Evolutionary conservation across 2,888 invertebrate species (phyloP), one percentile per base, ranked within the genome.

Genomic region (Parascotia fuliginaria): DNA sequence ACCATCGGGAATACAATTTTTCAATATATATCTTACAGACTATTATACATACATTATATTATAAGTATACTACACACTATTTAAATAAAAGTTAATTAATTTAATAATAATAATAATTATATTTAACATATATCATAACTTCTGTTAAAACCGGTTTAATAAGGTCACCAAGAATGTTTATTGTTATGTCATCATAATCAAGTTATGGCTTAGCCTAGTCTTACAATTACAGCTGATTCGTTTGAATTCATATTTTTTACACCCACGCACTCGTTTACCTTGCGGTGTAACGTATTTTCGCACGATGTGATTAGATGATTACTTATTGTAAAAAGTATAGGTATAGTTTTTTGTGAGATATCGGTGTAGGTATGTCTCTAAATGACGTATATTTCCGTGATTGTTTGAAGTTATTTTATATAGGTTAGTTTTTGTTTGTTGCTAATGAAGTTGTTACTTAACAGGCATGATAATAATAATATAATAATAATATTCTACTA

Each of bases 241-340:
- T 58, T 60, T 55, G 45, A 49, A 61, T 73, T 72, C 61, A 55
- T 64, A 66, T 73, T 78, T 77, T 79, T 79, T 41, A 33, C 64
- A 44, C 73, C 75, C 73, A 74, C 81, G 60, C 70, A 82, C 80
- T 42, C 0, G 87, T 64, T 87, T 74, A 84, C 90, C 90, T 90
- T 88, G 90, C 70, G 55, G 40, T 52, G 55, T 83, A 88, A 89
- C 87, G 89, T 79, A 83, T 85, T 82, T 89, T 86, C 84, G 77
- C 85, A 87, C 84, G 84, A 66, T 56, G 28, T 49, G 42, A 70
- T 68, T 71, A 74, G 71, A 77, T 79, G 81, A 70, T 79, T 70
- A 60, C 61, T 66, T 59, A 72, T 69, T 76, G 71, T 44, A 29
- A 22, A n/a, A n/a, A n/a, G n/a, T 75, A 24, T 7, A 7, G 5